Evolutionary conservation across 2,797 vertebrate species (phyloP).

Genomic region (Pseudochaenichthys georgianus): DNA sequence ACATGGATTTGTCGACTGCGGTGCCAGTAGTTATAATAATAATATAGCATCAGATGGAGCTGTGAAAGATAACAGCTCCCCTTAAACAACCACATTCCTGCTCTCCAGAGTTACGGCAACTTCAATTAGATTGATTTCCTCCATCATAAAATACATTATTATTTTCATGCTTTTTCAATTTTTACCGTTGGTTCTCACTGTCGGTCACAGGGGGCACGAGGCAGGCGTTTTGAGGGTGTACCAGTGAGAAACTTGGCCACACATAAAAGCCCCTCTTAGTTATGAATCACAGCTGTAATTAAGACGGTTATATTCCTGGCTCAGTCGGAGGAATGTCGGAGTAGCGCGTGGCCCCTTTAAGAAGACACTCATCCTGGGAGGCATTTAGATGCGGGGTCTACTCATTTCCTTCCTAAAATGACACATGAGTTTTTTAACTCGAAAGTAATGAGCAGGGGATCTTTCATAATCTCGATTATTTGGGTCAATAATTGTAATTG

Average conservation of each 20-base stretch:
- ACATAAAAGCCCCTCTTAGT: constrained; percentile 44
- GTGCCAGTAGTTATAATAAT: constrained; percentile 61
- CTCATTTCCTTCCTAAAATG: constrained; percentile 64
- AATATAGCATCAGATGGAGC: constrained; percentile 54
- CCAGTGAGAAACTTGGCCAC: constrained; percentile 37
- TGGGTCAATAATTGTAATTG: too few species aligned
- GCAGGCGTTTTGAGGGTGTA: neutral
- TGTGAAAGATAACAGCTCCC: constrained; percentile 49
- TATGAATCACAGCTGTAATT: constrained; percentile 77
- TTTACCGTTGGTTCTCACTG: constrained; percentile 17
- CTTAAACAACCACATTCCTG: constrained; percentile 53
- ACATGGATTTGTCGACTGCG: constrained; percentile 40
- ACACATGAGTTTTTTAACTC: constrained; percentile 39
- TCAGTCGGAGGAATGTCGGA: constrained; percentile 64
- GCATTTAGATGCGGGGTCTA: constrained; percentile 42
- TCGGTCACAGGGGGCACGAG: constrained; percentile 30
- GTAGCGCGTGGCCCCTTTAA: constrained; percentile 48
- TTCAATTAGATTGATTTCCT: constrained; percentile 53
- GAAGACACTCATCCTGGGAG: constrained; percentile 52
- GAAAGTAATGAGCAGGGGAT: constrained; percentile 1
- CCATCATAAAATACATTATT: constrained; percentile 44
- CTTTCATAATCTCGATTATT: neutral
- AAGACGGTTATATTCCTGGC: constrained; percentile 63
- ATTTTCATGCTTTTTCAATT: constrained; percentile 34
- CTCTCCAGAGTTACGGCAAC: constrained; percentile 31